Evolutionary conservation across 1,140 invertebrate species (phyloP).

Genomic region (Drosophila kohkoa): DNA sequence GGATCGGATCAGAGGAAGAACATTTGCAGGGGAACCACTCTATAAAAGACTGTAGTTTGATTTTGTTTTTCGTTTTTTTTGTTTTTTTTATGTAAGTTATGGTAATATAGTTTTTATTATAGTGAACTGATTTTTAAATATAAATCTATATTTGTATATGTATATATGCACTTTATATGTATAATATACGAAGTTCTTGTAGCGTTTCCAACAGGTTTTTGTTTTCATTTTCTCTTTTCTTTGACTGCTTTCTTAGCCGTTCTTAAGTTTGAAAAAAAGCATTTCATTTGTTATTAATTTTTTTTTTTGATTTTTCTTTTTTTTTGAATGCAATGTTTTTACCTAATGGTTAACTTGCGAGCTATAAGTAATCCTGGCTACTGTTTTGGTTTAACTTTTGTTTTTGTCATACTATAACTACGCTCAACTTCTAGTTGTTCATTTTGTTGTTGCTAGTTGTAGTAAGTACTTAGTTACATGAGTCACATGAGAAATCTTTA

Average conservation of each 20-base stretch:
- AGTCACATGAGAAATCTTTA: slow-evolving; percentile 76
- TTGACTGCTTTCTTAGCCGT: slow-evolving; percentile 30
- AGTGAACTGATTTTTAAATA: slow-evolving; percentile 83
- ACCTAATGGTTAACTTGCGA: slow-evolving; percentile 46
- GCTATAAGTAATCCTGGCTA: slow-evolving; percentile 50
- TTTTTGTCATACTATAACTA: slow-evolving; percentile 65
- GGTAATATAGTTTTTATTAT: slow-evolving; percentile 83
- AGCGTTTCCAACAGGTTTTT: slow-evolving; percentile 29
- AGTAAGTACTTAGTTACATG: slow-evolving; percentile 25
- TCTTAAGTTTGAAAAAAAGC: slow-evolving; percentile 68
- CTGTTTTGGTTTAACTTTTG: slow-evolving; percentile 54
- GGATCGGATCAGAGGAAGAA: background rate
- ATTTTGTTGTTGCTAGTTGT: slow-evolving; percentile 37
- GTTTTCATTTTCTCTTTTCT: slow-evolving; percentile 25
- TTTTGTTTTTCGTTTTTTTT: slow-evolving; percentile 33
- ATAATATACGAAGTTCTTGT: slow-evolving; percentile 65
- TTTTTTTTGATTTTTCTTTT: slow-evolving; percentile 26
- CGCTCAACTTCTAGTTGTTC: slow-evolving; percentile 64
- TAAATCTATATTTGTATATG: slow-evolving; percentile 68
- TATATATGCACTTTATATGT: slow-evolving; percentile 71
- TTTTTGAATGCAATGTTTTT: slow-evolving; percentile 28
- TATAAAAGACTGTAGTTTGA: slow-evolving; percentile 65
- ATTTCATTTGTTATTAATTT: slow-evolving; percentile 44
- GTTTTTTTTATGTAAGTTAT: slow-evolving; percentile 65
- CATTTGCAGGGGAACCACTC: slow-evolving; percentile 57